These are phyloP conservation scores for Heterodera carotae DNA, from an alignment of 1,140 invertebrate species.

Conservation along the genomic window DNA sequence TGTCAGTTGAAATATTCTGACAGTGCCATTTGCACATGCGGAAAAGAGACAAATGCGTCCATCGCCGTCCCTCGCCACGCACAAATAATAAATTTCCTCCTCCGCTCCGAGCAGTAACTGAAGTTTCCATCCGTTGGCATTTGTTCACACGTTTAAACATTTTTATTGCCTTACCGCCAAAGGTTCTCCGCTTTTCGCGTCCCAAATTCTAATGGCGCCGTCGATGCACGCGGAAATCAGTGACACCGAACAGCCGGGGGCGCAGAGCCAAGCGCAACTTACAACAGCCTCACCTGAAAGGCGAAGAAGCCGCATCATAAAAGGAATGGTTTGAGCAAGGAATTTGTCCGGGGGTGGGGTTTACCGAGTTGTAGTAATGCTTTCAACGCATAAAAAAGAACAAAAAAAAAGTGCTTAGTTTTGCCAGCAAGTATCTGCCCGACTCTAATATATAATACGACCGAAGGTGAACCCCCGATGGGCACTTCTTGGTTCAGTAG, in stretches of 20 bases:
- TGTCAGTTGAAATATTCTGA: conserved; percentile 36
- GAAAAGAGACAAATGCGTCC: conserved; percentile 25
- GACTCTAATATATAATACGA: too few relatives aligned
- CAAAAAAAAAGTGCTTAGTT: too few relatives aligned
- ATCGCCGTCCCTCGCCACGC: conserved; percentile 1
- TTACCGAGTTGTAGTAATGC: too few relatives aligned
- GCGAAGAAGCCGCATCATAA: too few relatives aligned
- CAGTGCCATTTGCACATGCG: conserved; percentile 40
- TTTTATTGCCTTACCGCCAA: conserved; percentile 25
- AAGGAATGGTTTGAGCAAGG: too few relatives aligned
- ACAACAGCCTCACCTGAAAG: conserved; percentile 38
- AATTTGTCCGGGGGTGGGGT: too few relatives aligned
- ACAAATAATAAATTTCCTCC: conserved; percentile 40
- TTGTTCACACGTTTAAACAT: too few relatives aligned
- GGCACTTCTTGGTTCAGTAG: too few relatives aligned
- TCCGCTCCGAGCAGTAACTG: conserved; percentile 39
- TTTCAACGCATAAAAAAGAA: too few relatives aligned
- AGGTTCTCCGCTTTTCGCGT: conserved; percentile 46
- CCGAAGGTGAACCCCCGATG: too few relatives aligned
- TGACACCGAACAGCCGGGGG: conserved; percentile 8
- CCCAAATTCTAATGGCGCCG: conserved; percentile 39
- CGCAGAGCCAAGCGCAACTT: conserved; percentile 27
- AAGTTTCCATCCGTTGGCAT: not conserved
- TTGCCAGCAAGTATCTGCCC: too few relatives aligned
- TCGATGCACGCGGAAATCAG: conserved; percentile 48